phyloP scores from a whole-genome alignment of 2,797 vertebrate species.

The Micrastur ruficollis region DNA sequence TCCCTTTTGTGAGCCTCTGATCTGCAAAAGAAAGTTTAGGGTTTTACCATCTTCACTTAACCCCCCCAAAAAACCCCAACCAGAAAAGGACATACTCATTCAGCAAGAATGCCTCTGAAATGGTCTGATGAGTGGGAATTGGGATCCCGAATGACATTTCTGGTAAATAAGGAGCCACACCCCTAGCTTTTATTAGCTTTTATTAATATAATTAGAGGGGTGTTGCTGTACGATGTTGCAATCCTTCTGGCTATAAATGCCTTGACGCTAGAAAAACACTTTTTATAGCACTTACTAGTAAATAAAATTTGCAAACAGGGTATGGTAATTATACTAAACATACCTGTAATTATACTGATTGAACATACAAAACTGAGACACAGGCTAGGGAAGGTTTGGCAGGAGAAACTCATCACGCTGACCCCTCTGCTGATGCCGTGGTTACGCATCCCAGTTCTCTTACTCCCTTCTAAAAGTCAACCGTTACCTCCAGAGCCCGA shows the following conservation, averaged over 20 bases:
- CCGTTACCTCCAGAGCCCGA: background rate
- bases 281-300: background rate
- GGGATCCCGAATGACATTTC: background rate
- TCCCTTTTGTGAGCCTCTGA: background rate
- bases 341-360: accelerated
- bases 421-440: background rate
- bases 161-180: background rate
- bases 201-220: background rate
- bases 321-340: background rate
- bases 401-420: background rate
- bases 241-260: background rate
- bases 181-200: background rate
- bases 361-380: background rate
- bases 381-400: background rate
- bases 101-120: background rate
- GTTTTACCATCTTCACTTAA: background rate
- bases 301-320: background rate
- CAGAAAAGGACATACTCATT: background rate
- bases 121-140: background rate
- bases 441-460: background rate
- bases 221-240: background rate
- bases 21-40: background rate
- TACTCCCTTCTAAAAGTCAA: background rate
- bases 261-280: background rate
- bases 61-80: background rate